Evolutionary conservation across 2,888 invertebrate genomes (phyloP), one percentile per base, ranked within the genome.

Genomic region (Coenonympha arcania): DNA sequence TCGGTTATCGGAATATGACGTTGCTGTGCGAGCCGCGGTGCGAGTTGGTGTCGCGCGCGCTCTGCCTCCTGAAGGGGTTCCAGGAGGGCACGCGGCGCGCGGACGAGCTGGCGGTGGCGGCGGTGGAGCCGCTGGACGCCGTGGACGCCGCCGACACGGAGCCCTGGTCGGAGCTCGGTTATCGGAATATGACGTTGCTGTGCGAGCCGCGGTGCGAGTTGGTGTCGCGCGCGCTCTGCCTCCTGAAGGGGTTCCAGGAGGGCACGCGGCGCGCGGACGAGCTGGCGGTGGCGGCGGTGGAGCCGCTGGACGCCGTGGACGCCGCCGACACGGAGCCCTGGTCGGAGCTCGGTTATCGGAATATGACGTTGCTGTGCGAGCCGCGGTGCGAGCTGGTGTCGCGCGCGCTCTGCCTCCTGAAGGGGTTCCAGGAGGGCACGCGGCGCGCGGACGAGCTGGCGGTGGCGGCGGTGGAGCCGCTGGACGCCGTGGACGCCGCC

Each of bases 191-290:
- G 5, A 89, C 87, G 58, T 89, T 89, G 65, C 44, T 51, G 40
- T 61, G 72, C 69, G 55, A 73, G 65, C 28, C 37, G n/a, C 45
- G 78, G 71, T 5, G 76, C 88, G 67, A 87, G 89, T 39, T 41
- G 63, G 88, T 87, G 45, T 90, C 87, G 1, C 87, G 66, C 1
- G 84, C 70, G 2, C 88, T 83, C 58, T 91, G 88, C 41, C 91
- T 86, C 54, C 91, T 88, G 79, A 93, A 93, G 0, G 92, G 92
- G 71, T 93, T 93, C 93, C 93, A 93, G 26, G 88, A 83, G 2
- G 89, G 88, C 51, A 88, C 79, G 2, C 89, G 76, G 2, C 86
- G 74, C 0, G 88, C 79, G 0, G 87, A 80, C 1, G 67, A 85
- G 58, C 77, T 65, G 6, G 76, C 76, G 0, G 77, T 76, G 51